A percentile compares a stretch with the other conserved stretches of the same genome.
These are phyloP conservation scores for Callinectes sapidus DNA, from an alignment of 2,888 invertebrate genomes.

Conservation along the genomic window DNA sequence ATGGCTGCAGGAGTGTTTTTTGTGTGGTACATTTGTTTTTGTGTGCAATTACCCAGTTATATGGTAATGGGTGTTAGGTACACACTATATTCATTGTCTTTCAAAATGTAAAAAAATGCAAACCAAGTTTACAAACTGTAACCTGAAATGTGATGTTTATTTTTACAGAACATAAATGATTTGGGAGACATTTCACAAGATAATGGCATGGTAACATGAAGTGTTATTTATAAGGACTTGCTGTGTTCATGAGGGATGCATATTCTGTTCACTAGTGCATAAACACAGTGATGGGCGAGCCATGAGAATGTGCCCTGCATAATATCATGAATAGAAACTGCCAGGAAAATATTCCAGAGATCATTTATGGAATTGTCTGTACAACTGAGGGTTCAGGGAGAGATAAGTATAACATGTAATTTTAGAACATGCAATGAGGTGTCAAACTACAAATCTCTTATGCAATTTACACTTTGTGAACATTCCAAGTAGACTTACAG, in stretches of 20 bases:
- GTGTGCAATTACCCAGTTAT: background rate
- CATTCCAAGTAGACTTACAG: background rate
- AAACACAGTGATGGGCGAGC: background rate
- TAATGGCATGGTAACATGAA: background rate
- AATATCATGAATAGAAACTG: background rate
- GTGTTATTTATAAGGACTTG: background rate
- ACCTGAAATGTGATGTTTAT: conserved; percentile 18
- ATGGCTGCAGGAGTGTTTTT: background rate
- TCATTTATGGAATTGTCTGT: background rate
- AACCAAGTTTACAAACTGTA: background rate
- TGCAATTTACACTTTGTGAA: background rate
- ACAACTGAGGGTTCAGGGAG: background rate
- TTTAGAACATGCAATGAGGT: background rate
- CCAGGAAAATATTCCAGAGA: background rate
- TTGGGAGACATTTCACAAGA: background rate
- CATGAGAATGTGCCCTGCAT: background rate
- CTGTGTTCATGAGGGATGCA: background rate
- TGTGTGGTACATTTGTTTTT: background rate
- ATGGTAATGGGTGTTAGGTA: background rate
- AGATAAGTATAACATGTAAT: background rate
- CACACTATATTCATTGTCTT: background rate
- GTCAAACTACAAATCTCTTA: background rate
- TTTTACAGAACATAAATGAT: background rate
- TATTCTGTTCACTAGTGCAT: background rate
- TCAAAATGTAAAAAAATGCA: conserved; percentile 11